A percentile compares a stretch with the other conserved stretches of the same genome.
These are phyloP conservation scores for Hippocampus zosterae DNA, from an alignment of 2,113 vertebrate genomes.

Conservation along the genomic window DNA sequence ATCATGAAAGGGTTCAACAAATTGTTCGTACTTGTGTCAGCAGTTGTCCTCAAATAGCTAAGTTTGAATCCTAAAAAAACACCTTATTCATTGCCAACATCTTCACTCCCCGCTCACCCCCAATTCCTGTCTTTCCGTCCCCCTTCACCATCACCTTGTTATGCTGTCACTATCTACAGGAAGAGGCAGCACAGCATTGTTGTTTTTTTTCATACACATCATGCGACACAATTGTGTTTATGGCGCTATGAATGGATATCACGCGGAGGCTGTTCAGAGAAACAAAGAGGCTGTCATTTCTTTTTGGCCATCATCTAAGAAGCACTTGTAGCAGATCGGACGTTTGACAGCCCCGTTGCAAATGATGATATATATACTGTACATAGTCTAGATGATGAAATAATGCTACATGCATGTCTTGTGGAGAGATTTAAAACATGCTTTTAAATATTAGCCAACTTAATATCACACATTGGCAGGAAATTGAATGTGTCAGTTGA, in stretches of 20 bases:
- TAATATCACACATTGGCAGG: neutral
- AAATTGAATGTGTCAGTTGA: neutral
- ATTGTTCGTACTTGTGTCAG: neutral
- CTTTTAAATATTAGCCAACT: neutral
- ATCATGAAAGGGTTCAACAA: neutral
- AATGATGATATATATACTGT: neutral
- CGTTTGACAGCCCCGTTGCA: slow-evolving; percentile 45
- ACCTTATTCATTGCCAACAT: slow-evolving; percentile 38
- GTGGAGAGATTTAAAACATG: neutral
- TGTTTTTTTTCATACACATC: slow-evolving; percentile 64
- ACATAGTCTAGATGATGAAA: neutral
- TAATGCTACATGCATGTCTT: neutral
- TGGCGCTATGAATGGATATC: slow-evolving; percentile 60
- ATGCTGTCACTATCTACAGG: slow-evolving; percentile 43
- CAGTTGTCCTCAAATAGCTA: slow-evolving; percentile 1
- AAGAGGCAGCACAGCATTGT: slow-evolving; percentile 47
- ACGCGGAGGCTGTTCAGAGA: slow-evolving; percentile 40
- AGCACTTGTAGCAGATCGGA: slow-evolving; percentile 44
- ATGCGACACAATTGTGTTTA: slow-evolving; percentile 62
- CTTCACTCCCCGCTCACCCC: neutral
- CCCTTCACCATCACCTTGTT: slow-evolving; percentile 31
- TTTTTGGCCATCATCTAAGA: slow-evolving; percentile 49
- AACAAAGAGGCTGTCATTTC: slow-evolving; percentile 63
- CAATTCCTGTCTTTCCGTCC: slow-evolving; percentile 18
- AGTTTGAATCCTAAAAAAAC: neutral